phyloP scores from a whole-genome alignment of 2,113 vertebrate genomes.

The Mastomys coucha region DNA sequence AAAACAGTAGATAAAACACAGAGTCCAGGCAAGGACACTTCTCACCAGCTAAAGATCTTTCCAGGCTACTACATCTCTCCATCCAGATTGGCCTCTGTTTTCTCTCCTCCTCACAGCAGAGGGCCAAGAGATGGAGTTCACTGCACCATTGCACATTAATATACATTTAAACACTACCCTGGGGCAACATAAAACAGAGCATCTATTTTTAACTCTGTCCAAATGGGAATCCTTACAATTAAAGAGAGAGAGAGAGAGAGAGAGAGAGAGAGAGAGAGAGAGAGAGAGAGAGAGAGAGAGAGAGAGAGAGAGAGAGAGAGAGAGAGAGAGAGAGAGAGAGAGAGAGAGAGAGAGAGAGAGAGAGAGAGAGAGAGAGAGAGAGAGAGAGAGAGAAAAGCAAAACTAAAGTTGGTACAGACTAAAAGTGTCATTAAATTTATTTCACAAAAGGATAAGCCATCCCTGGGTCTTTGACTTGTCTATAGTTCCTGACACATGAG shows the following conservation, averaged over 20 bases:
- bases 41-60: neutral
- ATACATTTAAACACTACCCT: neutral
- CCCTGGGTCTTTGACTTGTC: neutral
- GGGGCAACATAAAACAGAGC: slow-evolving; percentile 17
- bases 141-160: neutral
- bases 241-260: slow-evolving; percentile 49
- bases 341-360: no score
- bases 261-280: no score
- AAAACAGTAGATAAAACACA: neutral
- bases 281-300: no score
- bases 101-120: neutral
- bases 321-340: no score
- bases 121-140: neutral
- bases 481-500: neutral
- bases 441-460: slow-evolving; percentile 21
- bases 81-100: neutral
- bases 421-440: neutral
- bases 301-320: no score
- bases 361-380: no score
- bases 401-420: slow-evolving; percentile 42
- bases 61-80: neutral
- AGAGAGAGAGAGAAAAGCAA: no score
- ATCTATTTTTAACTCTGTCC: slow-evolving; percentile 60
- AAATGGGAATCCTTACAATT: slow-evolving; percentile 58
- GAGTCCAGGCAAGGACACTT: neutral